Evolutionary conservation across 1,140 invertebrate genomes (phyloP).

Genomic region (Achatina immaculata): DNA sequence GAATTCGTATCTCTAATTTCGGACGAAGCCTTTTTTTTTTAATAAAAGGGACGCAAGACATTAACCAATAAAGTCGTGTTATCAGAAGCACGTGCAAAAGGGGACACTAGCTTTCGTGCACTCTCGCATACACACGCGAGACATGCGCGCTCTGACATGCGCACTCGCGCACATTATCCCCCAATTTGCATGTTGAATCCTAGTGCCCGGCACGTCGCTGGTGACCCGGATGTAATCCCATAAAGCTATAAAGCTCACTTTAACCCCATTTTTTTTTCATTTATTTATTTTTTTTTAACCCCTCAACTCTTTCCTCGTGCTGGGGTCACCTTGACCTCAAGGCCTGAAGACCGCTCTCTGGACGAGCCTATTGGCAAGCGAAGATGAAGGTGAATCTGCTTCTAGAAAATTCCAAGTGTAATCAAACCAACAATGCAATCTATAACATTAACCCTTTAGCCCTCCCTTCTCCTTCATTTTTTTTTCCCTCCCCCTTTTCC

Average conservation of each 20-base stretch:
- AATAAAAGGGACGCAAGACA: too few relatives aligned
- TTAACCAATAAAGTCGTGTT: too few relatives aligned
- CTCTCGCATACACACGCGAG: too few relatives aligned
- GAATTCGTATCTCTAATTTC: too few relatives aligned
- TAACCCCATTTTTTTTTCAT: slow-evolving; percentile 5
- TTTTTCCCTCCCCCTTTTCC: slow-evolving; percentile 17
- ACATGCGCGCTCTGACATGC: neutral
- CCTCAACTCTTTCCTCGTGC: neutral
- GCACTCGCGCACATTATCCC: neutral
- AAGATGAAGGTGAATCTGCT: neutral
- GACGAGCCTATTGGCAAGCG: neutral
- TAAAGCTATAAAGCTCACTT: slow-evolving; percentile 1
- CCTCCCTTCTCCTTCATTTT: slow-evolving; percentile 11
- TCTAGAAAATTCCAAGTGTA: neutral
- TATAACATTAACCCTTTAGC: slow-evolving; percentile 11
- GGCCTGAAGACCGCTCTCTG: neutral
- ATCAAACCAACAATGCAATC: neutral
- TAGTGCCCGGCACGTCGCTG: neutral
- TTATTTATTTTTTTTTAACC: too few relatives aligned
- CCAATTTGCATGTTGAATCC: slow-evolving; percentile 4
- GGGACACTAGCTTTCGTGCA: too few relatives aligned
- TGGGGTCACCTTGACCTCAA: slow-evolving; percentile 12
- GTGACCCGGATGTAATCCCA: slow-evolving; percentile 12
- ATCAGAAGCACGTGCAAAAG: too few relatives aligned
- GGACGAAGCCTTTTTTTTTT: too few relatives aligned